Percentiles rank a stretch among this genome's conserved stretches.
phyloP scores from a whole-genome alignment of 92 coral and sea anemone genomes.

The Zoanthus sansibaricus region DNA sequence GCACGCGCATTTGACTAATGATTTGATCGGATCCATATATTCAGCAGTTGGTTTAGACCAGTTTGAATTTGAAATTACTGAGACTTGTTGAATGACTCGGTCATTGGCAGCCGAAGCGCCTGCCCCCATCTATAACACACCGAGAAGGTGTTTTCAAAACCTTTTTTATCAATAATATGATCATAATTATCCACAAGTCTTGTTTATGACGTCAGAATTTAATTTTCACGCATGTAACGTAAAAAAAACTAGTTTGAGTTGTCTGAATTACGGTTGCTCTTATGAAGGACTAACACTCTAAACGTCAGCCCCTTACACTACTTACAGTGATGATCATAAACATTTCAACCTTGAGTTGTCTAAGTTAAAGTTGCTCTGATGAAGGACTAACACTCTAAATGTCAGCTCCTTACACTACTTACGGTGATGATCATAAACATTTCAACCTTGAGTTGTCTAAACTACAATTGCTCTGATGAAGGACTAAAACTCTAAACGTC shows the following conservation, averaged over 20 bases:
- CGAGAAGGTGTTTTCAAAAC: not conserved
- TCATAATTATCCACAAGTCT: not conserved
- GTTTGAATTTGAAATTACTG: not conserved
- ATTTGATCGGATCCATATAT: constrained; percentile 42
- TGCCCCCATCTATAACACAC: constrained; percentile 27
- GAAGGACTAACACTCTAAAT: too few relatives aligned
- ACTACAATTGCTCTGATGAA: too few relatives aligned
- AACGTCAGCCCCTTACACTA: too few relatives aligned
- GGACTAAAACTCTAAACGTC: too few relatives aligned
- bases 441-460: too few relatives aligned
- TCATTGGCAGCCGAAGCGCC: constrained; percentile 19
- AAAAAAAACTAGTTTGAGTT: not conserved
- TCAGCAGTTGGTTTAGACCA: not conserved
- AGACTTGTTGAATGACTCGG: not conserved
- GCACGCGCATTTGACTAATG: constrained; percentile 59
- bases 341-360: too few relatives aligned
- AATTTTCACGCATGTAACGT: not conserved
- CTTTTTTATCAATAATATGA: not conserved
- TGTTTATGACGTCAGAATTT: constrained; percentile 33
- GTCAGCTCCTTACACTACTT: too few relatives aligned
- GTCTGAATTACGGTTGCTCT: not conserved
- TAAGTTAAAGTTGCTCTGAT: too few relatives aligned
- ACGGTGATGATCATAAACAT: too few relatives aligned
- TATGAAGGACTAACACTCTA: not conserved
- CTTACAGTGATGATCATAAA: too few relatives aligned